Conservation (phyloP, 2,888 invertebrate genomes). For the Abscondita cerata region DNA sequence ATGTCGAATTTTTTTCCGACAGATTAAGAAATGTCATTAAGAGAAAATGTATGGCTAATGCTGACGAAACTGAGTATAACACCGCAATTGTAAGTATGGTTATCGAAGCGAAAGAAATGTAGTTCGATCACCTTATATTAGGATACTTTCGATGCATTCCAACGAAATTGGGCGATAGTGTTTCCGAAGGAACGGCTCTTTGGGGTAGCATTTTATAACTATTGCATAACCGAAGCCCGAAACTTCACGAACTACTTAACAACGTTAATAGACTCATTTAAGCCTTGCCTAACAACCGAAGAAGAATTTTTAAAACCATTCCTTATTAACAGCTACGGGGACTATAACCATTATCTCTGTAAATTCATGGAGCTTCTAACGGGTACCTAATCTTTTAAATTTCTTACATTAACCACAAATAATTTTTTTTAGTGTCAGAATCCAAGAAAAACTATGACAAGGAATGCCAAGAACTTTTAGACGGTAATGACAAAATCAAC, state of each 20-base stretch:
- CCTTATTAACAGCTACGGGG: conserved; percentile 17
- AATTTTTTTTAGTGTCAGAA: conserved; percentile 5
- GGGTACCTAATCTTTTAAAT: conserved; percentile 2
- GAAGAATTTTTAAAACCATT: conserved; percentile 21
- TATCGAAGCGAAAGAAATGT: background rate
- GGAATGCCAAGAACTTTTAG: background rate
- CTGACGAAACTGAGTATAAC: background rate
- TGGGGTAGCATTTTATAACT: conserved; percentile 12
- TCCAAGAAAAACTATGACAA: background rate
- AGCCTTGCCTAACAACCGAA: conserved; percentile 17
- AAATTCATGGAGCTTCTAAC: conserved; percentile 9
- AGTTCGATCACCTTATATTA: background rate
- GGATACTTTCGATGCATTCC: conserved; percentile 15
- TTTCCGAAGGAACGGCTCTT: conserved; percentile 3
- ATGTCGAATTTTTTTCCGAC: conserved; percentile 12
- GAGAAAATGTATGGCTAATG: conserved; percentile 12
- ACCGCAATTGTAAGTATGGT: conserved; percentile 13
- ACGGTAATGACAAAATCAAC: background rate
- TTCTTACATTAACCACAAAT: background rate
- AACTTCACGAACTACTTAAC: conserved; percentile 8
- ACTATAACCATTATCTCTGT: conserved; percentile 22
- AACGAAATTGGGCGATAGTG: conserved; percentile 5
- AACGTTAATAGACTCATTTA: conserved; percentile 1
- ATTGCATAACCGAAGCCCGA: conserved; percentile 12
- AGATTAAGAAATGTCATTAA: conserved; percentile 14